Conservation (phyloP, 1,140 invertebrate species). For the Plectus sambesii region DNA sequence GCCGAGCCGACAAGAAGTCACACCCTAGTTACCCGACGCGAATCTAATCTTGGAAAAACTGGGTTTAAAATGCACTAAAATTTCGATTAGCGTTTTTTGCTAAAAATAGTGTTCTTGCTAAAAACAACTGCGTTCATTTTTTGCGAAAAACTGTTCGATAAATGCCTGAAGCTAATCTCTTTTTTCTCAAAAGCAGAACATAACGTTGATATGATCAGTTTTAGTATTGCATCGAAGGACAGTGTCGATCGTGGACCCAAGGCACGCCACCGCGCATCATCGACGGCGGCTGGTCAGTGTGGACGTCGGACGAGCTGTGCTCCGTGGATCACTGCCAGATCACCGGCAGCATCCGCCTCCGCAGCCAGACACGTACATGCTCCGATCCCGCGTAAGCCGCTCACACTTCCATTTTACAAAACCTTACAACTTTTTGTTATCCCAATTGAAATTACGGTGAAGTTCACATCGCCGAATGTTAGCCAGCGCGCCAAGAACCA, state of each 20-base stretch:
- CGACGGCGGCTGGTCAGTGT: slow-evolving; percentile 40
- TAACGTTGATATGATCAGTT: too few relatives aligned
- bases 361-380: slow-evolving; percentile 39
- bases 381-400: slow-evolving; percentile 37
- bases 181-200: too few relatives aligned
- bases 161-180: too few relatives aligned
- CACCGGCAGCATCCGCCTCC: slow-evolving; percentile 38
- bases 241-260: slow-evolving; percentile 25
- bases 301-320: slow-evolving; percentile 37
- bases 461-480: too few relatives aligned
- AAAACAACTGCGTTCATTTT: too few relatives aligned
- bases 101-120: too few relatives aligned
- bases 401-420: not conserved
- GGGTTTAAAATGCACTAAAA: too few relatives aligned
- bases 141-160: not conserved
- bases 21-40: too few relatives aligned
- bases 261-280: slow-evolving; percentile 22
- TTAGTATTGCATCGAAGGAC: slow-evolving; percentile 43
- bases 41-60: too few relatives aligned
- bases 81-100: too few relatives aligned
- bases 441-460: too few relatives aligned
- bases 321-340: slow-evolving; percentile 41
- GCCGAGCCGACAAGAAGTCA: not conserved
- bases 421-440: not conserved
- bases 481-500: too few relatives aligned